A percentile compares a stretch with the other conserved stretches of the same genome.
Conservation (phyloP, 2,113 vertebrate genomes). For the Bathybates hornii region DNA sequence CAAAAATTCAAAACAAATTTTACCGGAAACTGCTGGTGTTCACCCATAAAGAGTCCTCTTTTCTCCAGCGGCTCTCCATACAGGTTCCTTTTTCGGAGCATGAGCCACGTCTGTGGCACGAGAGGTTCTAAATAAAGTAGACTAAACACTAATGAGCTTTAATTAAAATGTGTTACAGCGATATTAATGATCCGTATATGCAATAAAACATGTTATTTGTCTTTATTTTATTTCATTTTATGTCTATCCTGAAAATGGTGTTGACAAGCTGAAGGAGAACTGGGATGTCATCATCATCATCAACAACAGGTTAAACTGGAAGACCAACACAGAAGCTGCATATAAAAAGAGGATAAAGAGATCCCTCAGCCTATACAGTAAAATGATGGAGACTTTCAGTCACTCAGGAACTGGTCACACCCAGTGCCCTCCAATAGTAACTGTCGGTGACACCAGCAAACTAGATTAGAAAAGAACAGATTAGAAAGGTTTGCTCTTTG, state of each 20-base stretch:
- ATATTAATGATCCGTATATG: background rate
- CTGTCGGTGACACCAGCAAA: background rate
- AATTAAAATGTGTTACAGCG: background rate
- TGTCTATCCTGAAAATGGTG: background rate
- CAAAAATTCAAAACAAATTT: slow-evolving; percentile 19
- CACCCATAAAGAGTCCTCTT: background rate
- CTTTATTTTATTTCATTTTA: background rate
- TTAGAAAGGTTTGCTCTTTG: background rate
- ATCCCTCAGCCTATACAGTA: background rate
- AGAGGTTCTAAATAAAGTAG: background rate
- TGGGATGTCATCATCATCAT: background rate
- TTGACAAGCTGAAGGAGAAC: background rate
- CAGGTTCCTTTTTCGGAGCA: slow-evolving; percentile 17
- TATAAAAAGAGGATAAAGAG: background rate
- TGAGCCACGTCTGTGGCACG: background rate
- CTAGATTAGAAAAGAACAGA: background rate
- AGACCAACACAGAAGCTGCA: background rate
- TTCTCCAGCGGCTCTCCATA: background rate
- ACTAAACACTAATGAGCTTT: background rate
- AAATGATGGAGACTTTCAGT: background rate
- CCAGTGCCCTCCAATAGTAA: background rate
- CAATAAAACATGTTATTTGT: background rate
- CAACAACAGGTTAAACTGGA: background rate
- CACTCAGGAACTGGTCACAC: background rate
- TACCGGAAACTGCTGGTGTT: slow-evolving; percentile 34